Evolutionary conservation across 2,888 invertebrate genomes (phyloP).

Genomic region (Vanessa cardui): DNA sequence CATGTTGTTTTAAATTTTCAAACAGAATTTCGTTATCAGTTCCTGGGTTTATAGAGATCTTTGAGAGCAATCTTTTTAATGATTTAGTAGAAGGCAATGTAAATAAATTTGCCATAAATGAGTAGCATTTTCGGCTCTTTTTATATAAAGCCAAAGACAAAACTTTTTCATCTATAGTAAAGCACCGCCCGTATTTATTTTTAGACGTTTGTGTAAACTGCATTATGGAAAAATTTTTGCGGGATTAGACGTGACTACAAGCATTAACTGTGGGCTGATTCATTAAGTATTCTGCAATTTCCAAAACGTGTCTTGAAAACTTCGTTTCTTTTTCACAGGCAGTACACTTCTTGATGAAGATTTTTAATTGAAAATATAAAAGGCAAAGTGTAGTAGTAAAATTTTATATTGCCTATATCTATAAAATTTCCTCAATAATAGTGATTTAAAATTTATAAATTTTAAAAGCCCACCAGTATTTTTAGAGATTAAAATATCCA

Average conservation of each 20-base stretch:
- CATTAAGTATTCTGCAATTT: too few species aligned
- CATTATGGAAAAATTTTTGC: constrained; percentile 5
- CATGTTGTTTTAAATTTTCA: neutral
- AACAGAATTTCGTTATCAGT: neutral
- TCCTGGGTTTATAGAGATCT: neutral
- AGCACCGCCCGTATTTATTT: constrained; percentile 12
- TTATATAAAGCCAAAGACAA: constrained; percentile 1
- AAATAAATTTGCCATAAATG: too few species aligned
- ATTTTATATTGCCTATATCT: neutral
- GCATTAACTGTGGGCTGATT: too few species aligned
- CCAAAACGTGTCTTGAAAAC: too few species aligned
- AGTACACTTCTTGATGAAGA: neutral
- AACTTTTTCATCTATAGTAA: constrained; percentile 18
- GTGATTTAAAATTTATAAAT: neutral
- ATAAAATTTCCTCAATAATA: neutral
- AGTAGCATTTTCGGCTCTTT: too few species aligned
- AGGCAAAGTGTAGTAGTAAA: neutral
- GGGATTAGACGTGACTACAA: neutral
- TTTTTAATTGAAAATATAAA: neutral
- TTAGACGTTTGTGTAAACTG: constrained; percentile 2
- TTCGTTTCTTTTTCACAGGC: neutral
- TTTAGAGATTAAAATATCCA: neutral
- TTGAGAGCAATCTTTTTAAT: neutral
- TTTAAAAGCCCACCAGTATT: neutral
- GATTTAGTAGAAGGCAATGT: too few species aligned